Percentiles rank a stretch among this genome's conserved stretches.
Evolutionary conservation across 2,113 vertebrate species (phyloP).

Genomic region (Lampris incognitus): DNA sequence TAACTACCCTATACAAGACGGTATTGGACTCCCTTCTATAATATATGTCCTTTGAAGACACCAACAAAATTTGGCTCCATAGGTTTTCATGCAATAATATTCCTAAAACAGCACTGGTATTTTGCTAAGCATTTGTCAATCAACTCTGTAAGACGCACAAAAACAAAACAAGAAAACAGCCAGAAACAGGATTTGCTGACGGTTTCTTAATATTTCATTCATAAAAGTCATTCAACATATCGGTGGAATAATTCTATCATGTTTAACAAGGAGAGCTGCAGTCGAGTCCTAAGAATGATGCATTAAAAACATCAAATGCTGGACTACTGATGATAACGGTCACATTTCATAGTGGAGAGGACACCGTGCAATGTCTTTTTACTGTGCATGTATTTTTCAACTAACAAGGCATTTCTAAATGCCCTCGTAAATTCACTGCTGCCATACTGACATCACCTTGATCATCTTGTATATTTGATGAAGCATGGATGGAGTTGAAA

Average conservation of each 20-base stretch:
- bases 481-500: background rate
- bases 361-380: no score
- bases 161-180: background rate
- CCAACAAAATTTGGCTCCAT: background rate
- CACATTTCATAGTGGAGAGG: no score
- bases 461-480: background rate
- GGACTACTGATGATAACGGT: no score
- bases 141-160: background rate
- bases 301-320: no score
- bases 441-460: background rate
- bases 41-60: background rate
- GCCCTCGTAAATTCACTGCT: background rate
- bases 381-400: no score
- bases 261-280: no score
- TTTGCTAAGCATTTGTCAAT: background rate
- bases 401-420: no score
- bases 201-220: background rate
- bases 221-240: no score
- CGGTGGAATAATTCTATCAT: no score
- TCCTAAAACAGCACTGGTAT: no score
- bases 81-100: no score
- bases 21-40: background rate
- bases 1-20: background rate
- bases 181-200: slow-evolving; percentile 21
- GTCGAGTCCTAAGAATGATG: no score